Evolutionary conservation across 2,888 invertebrate genomes (phyloP).

Genomic region (Brachypterus glaber): DNA sequence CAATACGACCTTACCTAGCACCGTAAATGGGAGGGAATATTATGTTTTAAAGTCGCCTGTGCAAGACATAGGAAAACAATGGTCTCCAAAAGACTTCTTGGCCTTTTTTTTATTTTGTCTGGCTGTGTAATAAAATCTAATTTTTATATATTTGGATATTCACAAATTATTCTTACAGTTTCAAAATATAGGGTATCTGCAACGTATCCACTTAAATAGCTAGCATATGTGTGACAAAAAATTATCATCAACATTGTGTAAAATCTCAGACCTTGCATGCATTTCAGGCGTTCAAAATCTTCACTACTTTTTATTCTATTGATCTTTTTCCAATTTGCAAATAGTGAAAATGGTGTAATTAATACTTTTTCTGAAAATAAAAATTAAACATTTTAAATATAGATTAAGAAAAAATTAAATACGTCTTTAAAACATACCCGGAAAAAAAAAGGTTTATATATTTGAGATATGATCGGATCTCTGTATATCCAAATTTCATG

Average conservation of each 20-base stretch:
- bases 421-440: too few species aligned
- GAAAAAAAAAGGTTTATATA: too few species aligned
- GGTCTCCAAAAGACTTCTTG: too few species aligned
- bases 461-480: neutral
- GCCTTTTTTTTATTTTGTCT: too few species aligned
- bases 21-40: too few species aligned
- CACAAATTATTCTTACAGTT: conserved; percentile 14
- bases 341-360: conserved; percentile 19
- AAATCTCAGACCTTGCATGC: conserved; percentile 25
- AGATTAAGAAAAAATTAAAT: too few species aligned
- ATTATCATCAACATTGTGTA: conserved; percentile 24
- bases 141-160: conserved; percentile 1
- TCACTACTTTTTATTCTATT: conserved; percentile 10
- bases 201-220: conserved; percentile 21
- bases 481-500: too few species aligned
- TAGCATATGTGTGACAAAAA: conserved; percentile 22
- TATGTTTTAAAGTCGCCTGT: too few species aligned
- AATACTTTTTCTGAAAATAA: conserved; percentile 15
- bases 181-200: conserved; percentile 20
- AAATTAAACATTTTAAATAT: neutral
- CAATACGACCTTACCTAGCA: too few species aligned
- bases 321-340: conserved; percentile 20
- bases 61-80: too few species aligned
- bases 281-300: conserved; percentile 22
- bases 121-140: conserved; percentile 8